Percentiles rank a stretch among this genome's conserved stretches.
Evolutionary conservation across 2,797 vertebrate genomes (phyloP).

Genomic region (Epinephelus awoara): DNA sequence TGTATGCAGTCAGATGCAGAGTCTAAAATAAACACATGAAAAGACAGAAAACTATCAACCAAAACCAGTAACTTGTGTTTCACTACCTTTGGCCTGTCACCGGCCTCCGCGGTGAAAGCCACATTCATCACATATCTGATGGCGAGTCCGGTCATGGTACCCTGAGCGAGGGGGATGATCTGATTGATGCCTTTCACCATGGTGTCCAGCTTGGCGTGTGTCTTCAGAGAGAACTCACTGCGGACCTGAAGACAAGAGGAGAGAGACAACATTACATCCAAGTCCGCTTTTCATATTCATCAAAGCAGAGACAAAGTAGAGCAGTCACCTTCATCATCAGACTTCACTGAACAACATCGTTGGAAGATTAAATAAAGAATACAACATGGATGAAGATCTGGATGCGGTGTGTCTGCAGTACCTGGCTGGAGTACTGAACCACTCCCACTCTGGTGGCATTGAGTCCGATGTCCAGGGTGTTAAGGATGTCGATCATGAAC

Average conservation of each 20-base stretch:
- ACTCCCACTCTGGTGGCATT: constrained; percentile 92
- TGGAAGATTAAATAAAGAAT: background rate
- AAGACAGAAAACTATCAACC: background rate
- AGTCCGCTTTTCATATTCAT: background rate
- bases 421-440: constrained; percentile 98
- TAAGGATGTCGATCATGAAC: constrained; percentile 95
- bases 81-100: constrained; percentile 88
- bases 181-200: constrained; percentile 94
- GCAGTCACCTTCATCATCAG: background rate
- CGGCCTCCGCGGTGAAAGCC: constrained; percentile 91
- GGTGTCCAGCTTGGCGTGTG: constrained; percentile 83
- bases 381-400: constrained; percentile 40
- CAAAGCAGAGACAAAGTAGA: background rate
- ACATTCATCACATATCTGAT: constrained; percentile 95
- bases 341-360: background rate
- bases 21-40: too few relatives aligned
- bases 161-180: constrained; percentile 94
- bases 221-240: constrained; percentile 94
- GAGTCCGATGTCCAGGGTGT: constrained; percentile 90
- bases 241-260: constrained; percentile 86
- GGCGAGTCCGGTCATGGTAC: constrained; percentile 98
- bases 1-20: too few relatives aligned
- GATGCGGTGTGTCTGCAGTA: constrained; percentile 75
- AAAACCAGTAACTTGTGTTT: background rate
- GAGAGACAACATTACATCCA: background rate